Base-by-base conservation (phyloP, 2,113 vertebrate genomes). In the Agapornis roseicollis region DNA sequence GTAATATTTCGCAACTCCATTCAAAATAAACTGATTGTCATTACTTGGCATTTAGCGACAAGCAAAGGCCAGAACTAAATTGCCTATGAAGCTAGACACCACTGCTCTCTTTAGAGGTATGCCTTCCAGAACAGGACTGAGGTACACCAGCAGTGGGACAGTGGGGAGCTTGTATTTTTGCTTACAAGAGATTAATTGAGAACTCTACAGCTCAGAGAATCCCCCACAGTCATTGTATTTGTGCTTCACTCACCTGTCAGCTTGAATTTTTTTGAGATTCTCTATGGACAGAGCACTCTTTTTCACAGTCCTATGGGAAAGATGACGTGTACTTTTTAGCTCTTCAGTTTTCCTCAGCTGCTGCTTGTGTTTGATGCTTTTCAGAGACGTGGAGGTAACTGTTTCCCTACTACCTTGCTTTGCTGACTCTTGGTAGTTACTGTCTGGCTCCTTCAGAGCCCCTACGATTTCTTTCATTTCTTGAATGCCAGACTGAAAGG, bases 241-340 rank as follows among this genome's bases (percentile, higher is more conserved):
- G 33, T 52, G 37, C 28, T 61, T 90, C 64, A 44, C 94, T 96
- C 80, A 99, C 98, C 98, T 98, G 73, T 98, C 98, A 24, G 63
- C 97, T 85, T 99, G 98, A 39, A 98, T 95, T 88, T 99, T 98
- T 86, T 74, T 97, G 61, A 98, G 88, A 55, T 73, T 95, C 33
- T 98, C 96, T 22, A 58, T 22, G n/a, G 97, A 89, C 27, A 95
- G 44, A n/a, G 96, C 50, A 17, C 69, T 93, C 71, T 89, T 93
- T 70, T 94, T 97, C 46, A 80, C 31, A 24, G 93, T 88, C 33
- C 41, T 89, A 4, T 42, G 95, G 52, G 98, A 93, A 68, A 93
- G 33, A 53, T 33, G 60, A 24, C 79, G 79, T 58, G 92, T 88
- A 13, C 70, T 94, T 96, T 96, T 97, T 52, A 91, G 64, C 28